phyloP scores from a whole-genome alignment of 1,140 invertebrate species.

The Drosophila paulistorum region DNA sequence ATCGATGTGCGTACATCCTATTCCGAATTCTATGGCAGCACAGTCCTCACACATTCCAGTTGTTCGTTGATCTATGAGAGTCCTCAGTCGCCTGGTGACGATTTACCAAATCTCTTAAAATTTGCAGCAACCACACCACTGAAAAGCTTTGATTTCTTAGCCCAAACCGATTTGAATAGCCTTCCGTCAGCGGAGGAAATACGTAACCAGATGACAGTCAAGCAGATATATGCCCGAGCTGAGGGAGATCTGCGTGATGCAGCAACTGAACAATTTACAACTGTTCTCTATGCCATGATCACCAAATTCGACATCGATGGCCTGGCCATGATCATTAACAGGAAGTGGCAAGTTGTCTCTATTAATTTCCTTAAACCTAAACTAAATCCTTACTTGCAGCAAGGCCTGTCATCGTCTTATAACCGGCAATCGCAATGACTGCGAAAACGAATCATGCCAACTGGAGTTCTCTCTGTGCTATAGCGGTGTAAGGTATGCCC shows the following conservation, averaged over 20 bases:
- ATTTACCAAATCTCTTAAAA: slow-evolving; percentile 38
- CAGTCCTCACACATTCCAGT: slow-evolving; percentile 65
- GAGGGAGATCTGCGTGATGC: slow-evolving; percentile 72
- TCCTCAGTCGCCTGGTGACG: slow-evolving; percentile 54
- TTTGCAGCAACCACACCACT: slow-evolving; percentile 41
- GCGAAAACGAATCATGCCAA: slow-evolving; percentile 60
- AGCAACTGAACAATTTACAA: slow-evolving; percentile 83
- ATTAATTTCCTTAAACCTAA: background rate
- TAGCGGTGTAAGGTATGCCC: slow-evolving; percentile 76
- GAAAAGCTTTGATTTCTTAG: slow-evolving; percentile 41
- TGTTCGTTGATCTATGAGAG: slow-evolving; percentile 83
- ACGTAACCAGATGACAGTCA: slow-evolving; percentile 83
- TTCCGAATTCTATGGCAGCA: slow-evolving; percentile 75
- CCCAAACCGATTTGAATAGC: slow-evolving; percentile 31
- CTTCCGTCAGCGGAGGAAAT: slow-evolving; percentile 71
- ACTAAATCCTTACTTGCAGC: slow-evolving; percentile 28
- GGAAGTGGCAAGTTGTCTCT: slow-evolving; percentile 60
- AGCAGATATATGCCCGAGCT: slow-evolving; percentile 83
- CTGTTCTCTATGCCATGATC: slow-evolving; percentile 83
- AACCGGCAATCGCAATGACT: slow-evolving; percentile 34
- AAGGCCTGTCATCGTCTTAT: slow-evolving; percentile 51
- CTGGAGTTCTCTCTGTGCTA: slow-evolving; percentile 53
- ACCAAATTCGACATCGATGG: slow-evolving; percentile 84
- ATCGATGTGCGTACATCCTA: slow-evolving; percentile 83
- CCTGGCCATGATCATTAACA: slow-evolving; percentile 53